phyloP scores from a whole-genome alignment of 2,113 vertebrate genomes.

The Scomber scombrus region DNA sequence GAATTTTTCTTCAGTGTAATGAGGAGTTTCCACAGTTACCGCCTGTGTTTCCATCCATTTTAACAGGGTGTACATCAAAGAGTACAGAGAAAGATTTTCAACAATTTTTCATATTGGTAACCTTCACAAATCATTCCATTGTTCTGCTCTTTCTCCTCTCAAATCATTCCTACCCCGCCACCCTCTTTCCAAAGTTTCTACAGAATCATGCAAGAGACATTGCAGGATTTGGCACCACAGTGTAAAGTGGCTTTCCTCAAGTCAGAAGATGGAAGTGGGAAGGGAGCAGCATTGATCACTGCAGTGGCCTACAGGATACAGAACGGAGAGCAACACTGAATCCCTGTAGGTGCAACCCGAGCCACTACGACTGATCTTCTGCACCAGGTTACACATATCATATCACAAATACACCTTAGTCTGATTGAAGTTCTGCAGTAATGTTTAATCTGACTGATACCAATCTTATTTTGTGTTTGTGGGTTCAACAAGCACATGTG shows the following conservation, averaged over 20 bases:
- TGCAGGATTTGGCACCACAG: conserved; percentile 90
- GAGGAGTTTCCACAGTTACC: neutral
- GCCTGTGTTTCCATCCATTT: too few species aligned
- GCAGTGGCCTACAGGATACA: conserved; percentile 93
- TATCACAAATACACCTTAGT: neutral
- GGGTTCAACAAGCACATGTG: neutral
- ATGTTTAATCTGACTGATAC: neutral
- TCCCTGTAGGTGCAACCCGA: neutral
- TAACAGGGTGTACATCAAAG: neutral
- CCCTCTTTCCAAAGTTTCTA: conserved; percentile 88
- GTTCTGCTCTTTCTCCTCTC: neutral
- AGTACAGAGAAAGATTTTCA: neutral
- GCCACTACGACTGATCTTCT: neutral
- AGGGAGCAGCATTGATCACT: conserved; percentile 96
- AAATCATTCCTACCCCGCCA: neutral
- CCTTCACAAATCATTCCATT: too few species aligned
- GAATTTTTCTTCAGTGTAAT: neutral
- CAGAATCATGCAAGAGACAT: conserved; percentile 89
- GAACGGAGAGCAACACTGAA: conserved; percentile 66
- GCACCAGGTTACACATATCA: neutral
- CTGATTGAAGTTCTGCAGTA: neutral
- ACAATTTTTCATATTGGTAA: too few species aligned
- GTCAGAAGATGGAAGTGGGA: conserved; percentile 97
- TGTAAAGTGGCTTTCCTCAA: conserved; percentile 93
- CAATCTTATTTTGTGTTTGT: neutral